These are phyloP conservation scores for Drosophila lacertosa DNA, from an alignment of 1,140 invertebrate genomes.

Conservation along the genomic window DNA sequence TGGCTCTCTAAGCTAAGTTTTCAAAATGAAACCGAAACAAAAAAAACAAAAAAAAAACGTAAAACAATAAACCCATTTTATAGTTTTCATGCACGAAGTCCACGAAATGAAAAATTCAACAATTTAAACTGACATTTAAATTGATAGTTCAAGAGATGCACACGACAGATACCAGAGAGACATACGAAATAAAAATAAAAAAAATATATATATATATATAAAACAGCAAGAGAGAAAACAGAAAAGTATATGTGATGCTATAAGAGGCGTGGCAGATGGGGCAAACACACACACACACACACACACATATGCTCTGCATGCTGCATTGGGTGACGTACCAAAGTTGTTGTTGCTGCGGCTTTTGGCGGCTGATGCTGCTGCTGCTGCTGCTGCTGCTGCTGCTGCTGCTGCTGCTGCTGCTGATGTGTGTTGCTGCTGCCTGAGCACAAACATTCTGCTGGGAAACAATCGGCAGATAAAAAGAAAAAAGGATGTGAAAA, in stretches of 20 bases:
- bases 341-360: constrained; percentile 33
- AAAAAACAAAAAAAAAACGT: constrained; percentile 30
- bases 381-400: constrained; percentile 41
- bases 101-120: constrained; percentile 83
- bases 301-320: constrained; percentile 7
- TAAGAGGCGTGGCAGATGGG: constrained; percentile 31
- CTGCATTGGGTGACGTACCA: constrained; percentile 47
- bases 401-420: constrained; percentile 28
- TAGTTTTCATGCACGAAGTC: constrained; percentile 82
- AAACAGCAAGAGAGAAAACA: constrained; percentile 12
- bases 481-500: constrained; percentile 7
- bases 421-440: constrained; percentile 21
- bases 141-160: constrained; percentile 84
- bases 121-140: constrained; percentile 84
- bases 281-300: constrained; percentile 24
- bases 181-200: constrained; percentile 21
- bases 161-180: constrained; percentile 72
- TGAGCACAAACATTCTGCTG: constrained; percentile 33
- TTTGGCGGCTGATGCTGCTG: constrained; percentile 27
- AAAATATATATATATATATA: background rate
- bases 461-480: constrained; percentile 11
- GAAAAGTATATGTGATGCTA: constrained; percentile 41
- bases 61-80: constrained; percentile 80
- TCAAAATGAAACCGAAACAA: constrained; percentile 42
- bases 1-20: constrained; percentile 68